Conservation (phyloP, 2,888 invertebrate genomes). For the Cryptocheilus praepositus region DNA sequence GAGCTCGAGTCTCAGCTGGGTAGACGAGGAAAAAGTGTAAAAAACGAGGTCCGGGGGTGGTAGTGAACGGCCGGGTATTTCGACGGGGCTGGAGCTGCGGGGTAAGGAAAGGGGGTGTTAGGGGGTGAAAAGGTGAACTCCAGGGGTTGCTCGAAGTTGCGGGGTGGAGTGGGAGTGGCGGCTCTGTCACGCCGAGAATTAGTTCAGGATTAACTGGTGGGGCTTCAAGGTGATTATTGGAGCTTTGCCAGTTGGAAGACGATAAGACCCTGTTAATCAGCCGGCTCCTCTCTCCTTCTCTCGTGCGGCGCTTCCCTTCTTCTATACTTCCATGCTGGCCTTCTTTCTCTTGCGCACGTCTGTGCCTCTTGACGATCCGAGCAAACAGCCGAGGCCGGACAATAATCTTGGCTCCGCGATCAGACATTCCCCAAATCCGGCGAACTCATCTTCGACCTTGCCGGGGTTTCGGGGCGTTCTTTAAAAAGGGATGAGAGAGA, state of each 20-base stretch:
- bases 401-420: constrained; percentile 56
- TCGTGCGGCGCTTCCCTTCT: background rate
- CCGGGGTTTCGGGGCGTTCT: constrained; percentile 30
- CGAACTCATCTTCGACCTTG: constrained; percentile 35
- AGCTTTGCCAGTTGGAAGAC: constrained; percentile 70
- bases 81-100: constrained; percentile 1
- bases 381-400: constrained; percentile 45
- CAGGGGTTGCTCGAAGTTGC: constrained; percentile 11
- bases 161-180: constrained; percentile 42
- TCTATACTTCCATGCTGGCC: background rate
- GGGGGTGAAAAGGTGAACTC: constrained; percentile 38
- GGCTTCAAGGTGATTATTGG: constrained; percentile 71
- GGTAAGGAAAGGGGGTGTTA: constrained; percentile 20
- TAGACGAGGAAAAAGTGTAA: too few species aligned
- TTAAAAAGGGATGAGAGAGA: constrained; percentile 17
- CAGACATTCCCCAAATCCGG: constrained; percentile 23
- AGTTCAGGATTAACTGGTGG: constrained; percentile 68
- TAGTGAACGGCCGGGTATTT: constrained; percentile 21
- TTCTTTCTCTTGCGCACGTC: background rate
- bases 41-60: constrained; percentile 13
- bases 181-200: constrained; percentile 67
- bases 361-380: constrained; percentile 6
- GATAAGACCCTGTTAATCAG: constrained; percentile 70
- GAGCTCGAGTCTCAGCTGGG: too few species aligned
- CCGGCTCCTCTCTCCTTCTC: constrained; percentile 6